Evolutionary conservation across 2,888 invertebrate genomes (phyloP), one percentile per base, ranked within the genome.

Genomic region (Ashinkailepas kermadecensis): DNA sequence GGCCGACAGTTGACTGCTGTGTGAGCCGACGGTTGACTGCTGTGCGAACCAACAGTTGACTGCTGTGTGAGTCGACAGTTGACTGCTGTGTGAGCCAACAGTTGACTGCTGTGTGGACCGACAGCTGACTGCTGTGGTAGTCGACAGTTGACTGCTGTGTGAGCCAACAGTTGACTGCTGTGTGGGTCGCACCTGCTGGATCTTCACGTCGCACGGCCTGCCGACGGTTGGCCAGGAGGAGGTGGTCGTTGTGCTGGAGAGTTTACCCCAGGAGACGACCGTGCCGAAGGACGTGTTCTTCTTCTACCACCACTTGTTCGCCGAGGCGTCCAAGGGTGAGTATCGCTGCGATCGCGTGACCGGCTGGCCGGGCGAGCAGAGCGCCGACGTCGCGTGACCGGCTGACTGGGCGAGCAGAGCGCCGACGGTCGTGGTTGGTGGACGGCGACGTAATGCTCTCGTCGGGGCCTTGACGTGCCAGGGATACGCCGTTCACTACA

Each of bases 201-300:
- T 93, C 86, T 92, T 94, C 85, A 91, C 92, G 54, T 93, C 94
- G 0, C 89, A 90, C 84, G 95, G 95, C 21, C 89, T 95, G 87
- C 91, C 92, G 83, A 91, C 92, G 82, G 94, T 94, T 25, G 94
- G 94, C 4, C 95, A 94, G 86, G 94, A 95, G 86, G 95, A 95
- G 88, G 89, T 95, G 39, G 91, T 94, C 79, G 90, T 94, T 82
- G 86, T 95, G 67, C 87, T 95, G 80, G 92, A 92, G 85, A 89
- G 81, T 25, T 89, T 81, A 87, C 87, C 79, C 0, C 23, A 79
- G 12, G 79, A 79, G 58, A 18, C 23, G 58, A 25, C 23, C 13
- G 12, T 79, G 58, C 79, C 79, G 6, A n/a, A 25, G 25, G 79
- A 79, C 25, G n/a, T 79, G 3, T 79, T 79, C 58, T 23, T 57